phyloP scores from a whole-genome alignment of 1,140 invertebrate genomes.

The Samia ricini region DNA sequence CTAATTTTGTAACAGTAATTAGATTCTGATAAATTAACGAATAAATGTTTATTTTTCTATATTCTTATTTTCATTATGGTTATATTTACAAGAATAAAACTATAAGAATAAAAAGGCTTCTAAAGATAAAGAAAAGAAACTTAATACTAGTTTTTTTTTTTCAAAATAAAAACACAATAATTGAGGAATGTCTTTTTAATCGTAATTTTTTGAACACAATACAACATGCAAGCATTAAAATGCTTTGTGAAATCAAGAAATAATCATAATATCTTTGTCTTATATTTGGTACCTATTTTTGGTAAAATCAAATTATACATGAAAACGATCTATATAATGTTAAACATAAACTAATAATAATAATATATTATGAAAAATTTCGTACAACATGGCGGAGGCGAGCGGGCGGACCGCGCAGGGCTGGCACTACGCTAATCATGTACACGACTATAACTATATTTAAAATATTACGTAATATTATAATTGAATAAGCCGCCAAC shows the following conservation, averaged over 20 bases:
- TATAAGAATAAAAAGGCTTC: not conserved
- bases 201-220: constrained; percentile 78
- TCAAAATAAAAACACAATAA: not conserved
- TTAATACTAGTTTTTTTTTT: not conserved
- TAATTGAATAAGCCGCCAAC: constrained; percentile 24
- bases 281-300: constrained; percentile 78
- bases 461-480: constrained; percentile 28
- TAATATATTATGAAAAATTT: constrained; percentile 76
- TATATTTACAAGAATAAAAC: not conserved
- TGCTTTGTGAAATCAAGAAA: constrained; percentile 76
- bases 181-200: constrained; percentile 68
- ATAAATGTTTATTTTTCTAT: not conserved
- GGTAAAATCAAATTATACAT: constrained; percentile 72
- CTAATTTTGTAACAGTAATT: no score
- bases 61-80: not conserved
- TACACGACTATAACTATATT: constrained; percentile 39
- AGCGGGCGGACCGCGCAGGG: constrained; percentile 37
- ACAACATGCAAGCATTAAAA: constrained; percentile 77
- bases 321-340: constrained; percentile 72
- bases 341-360: constrained; percentile 76
- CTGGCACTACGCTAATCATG: constrained; percentile 37
- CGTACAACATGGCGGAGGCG: constrained; percentile 57
- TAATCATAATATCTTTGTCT: constrained; percentile 66
- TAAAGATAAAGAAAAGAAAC: not conserved
- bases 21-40: not conserved